Conservation (phyloP, 2,888 invertebrate genomes). For the Phyllotreta striolata region DNA sequence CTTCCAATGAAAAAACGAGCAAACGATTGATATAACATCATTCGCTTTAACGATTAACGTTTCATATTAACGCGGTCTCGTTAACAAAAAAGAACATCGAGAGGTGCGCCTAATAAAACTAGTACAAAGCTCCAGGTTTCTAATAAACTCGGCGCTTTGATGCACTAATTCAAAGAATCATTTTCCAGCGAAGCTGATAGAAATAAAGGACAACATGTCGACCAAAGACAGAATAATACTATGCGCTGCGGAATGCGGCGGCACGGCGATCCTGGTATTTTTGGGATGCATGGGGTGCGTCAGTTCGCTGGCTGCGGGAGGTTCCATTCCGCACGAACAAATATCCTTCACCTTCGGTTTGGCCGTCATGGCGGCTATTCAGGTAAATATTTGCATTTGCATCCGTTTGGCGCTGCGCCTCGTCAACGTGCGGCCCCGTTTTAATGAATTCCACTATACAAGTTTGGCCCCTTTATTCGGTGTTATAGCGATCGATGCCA, state of each 20-base stretch:
- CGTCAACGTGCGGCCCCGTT: background rate
- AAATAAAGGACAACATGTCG: conserved; percentile 53
- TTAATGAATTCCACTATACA: background rate
- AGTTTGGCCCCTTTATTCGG: background rate
- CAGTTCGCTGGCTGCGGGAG: conserved; percentile 54
- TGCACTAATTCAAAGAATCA: background rate
- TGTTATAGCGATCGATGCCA: too few relatives aligned
- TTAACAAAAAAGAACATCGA: too few relatives aligned
- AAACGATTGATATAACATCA: background rate
- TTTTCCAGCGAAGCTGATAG: conserved; percentile 52
- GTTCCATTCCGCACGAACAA: conserved; percentile 62
- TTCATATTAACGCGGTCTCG: too few relatives aligned
- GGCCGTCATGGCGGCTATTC: conserved; percentile 73
- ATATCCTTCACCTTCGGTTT: conserved; percentile 73
- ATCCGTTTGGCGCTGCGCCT: background rate
- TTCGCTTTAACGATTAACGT: too few relatives aligned
- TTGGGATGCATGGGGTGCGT: conserved; percentile 79
- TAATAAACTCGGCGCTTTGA: background rate
- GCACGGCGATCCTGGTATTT: conserved; percentile 73
- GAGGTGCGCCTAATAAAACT: background rate
- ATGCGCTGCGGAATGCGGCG: conserved; percentile 69
- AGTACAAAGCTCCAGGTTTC: background rate
- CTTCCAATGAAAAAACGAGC: background rate
- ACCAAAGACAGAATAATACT: conserved; percentile 55
- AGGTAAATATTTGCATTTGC: conserved; percentile 60